A percentile compares a stretch with the other conserved stretches of the same genome.
These are phyloP conservation scores for Yponomeuta plumbellus DNA, from an alignment of 2,888 invertebrate genomes.

Conservation along the genomic window DNA sequence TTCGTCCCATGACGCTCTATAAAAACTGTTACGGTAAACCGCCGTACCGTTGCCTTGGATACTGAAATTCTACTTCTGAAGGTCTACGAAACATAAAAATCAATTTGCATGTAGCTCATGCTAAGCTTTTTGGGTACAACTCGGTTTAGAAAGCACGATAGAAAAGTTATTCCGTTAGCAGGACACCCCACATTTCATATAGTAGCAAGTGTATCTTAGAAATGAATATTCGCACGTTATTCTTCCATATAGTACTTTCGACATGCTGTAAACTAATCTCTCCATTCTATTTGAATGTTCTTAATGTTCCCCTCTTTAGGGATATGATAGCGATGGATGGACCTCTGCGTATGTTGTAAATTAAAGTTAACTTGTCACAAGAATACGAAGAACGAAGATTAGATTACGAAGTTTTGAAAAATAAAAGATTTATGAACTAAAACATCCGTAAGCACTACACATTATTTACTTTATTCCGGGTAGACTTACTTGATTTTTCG, in stretches of 20 bases:
- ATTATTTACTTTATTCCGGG: too few relatives aligned
- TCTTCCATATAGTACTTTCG: background rate
- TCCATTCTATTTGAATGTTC: background rate
- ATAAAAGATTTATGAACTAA: background rate
- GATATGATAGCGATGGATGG: background rate
- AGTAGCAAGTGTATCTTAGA: background rate
- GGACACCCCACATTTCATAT: background rate
- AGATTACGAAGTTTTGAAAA: too few relatives aligned
- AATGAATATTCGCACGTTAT: background rate
- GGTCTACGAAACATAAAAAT: background rate
- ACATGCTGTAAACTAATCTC: background rate
- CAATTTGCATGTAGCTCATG: background rate
- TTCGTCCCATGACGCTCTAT: too few relatives aligned
- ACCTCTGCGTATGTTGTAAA: background rate
- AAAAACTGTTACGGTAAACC: too few relatives aligned
- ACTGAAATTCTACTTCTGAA: too few relatives aligned
- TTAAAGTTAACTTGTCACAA: too few relatives aligned
- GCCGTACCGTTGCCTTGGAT: too few relatives aligned
- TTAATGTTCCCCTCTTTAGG: background rate
- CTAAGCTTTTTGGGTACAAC: conserved; percentile 5
- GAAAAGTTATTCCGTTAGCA: conserved; percentile 5
- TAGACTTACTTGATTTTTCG: too few relatives aligned
- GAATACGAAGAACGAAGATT: too few relatives aligned
- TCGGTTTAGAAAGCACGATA: background rate
- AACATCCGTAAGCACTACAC: too few relatives aligned